phyloP scores from a whole-genome alignment of 2,113 vertebrate genomes.

The Mugil cephalus region DNA sequence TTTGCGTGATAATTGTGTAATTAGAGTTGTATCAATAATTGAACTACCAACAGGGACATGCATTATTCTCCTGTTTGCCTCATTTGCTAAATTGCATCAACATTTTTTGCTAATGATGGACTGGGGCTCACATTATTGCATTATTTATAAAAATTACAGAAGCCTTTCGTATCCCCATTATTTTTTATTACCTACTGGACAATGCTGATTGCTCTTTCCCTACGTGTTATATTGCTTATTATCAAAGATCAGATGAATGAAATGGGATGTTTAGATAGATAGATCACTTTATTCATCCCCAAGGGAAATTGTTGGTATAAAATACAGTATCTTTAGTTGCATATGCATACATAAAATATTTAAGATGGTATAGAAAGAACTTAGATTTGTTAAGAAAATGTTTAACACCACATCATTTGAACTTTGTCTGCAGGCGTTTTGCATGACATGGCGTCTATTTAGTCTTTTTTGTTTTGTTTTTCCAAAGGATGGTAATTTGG shows the following conservation, averaged over 20 bases:
- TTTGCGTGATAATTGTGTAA: constrained; percentile 72
- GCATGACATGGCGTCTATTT: constrained; percentile 15
- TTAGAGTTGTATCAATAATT: constrained; percentile 75
- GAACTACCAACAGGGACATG: constrained; percentile 50
- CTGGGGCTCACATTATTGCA: constrained; percentile 22
- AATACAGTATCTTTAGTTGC: too few species aligned
- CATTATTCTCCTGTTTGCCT: constrained; percentile 59
- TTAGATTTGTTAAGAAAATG: constrained; percentile 5
- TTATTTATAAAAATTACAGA: constrained; percentile 45
- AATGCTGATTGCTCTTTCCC: background rate
- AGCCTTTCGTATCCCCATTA: background rate
- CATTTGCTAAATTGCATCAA: constrained; percentile 60
- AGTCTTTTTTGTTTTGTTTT: background rate
- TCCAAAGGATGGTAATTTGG: constrained; percentile 33
- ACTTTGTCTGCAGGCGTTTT: constrained; percentile 7
- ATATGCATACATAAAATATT: too few species aligned
- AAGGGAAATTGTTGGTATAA: too few species aligned
- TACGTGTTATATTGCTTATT: too few species aligned
- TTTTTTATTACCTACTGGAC: background rate
- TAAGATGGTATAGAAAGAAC: too few species aligned
- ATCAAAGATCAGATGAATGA: too few species aligned
- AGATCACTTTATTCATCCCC: too few species aligned
- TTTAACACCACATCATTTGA: too few species aligned
- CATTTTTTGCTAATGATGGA: constrained; percentile 54
- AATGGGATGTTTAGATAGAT: too few species aligned